Percentiles rank a stretch among this genome's conserved stretches.
Evolutionary conservation across 2,113 vertebrate genomes (phyloP).

Genomic region (Hyaena hyaena): DNA sequence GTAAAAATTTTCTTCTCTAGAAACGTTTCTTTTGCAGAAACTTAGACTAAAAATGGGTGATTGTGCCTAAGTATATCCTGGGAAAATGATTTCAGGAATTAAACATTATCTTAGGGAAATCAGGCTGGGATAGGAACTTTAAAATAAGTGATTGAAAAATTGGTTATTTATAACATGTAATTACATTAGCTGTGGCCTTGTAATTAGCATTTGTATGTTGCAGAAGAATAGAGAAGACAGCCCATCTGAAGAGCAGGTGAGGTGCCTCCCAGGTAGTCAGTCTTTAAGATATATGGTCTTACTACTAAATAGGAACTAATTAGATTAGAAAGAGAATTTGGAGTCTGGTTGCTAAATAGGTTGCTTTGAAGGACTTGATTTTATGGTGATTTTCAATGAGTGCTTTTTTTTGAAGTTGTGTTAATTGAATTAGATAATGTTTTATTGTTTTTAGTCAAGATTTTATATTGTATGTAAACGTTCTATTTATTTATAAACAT

Average conservation of each 20-base stretch:
- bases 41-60: neutral
- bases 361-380: constrained; percentile 55
- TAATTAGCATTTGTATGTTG: neutral
- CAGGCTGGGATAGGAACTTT: neutral
- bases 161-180: constrained; percentile 3
- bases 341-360: constrained; percentile 28
- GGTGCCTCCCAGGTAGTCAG: neutral
- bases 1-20: constrained; percentile 1
- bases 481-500: constrained; percentile 49
- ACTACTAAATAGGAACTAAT: constrained; percentile 48
- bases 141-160: constrained; percentile 10
- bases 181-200: neutral
- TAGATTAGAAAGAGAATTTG: constrained; percentile 60
- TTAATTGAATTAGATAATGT: constrained; percentile 37
- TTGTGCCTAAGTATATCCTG: neutral
- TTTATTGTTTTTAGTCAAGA: constrained; percentile 59
- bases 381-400: neutral
- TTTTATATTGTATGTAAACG: constrained; percentile 50
- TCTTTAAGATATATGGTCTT: constrained; percentile 32
- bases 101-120: constrained; percentile 1
- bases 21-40: constrained; percentile 4
- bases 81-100: constrained; percentile 43
- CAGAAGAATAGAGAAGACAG: neutral
- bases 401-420: neutral
- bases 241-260: neutral